These are phyloP conservation scores for Amyelois transitella DNA, from an alignment of 1,140 invertebrate species.

Conservation along the genomic window DNA sequence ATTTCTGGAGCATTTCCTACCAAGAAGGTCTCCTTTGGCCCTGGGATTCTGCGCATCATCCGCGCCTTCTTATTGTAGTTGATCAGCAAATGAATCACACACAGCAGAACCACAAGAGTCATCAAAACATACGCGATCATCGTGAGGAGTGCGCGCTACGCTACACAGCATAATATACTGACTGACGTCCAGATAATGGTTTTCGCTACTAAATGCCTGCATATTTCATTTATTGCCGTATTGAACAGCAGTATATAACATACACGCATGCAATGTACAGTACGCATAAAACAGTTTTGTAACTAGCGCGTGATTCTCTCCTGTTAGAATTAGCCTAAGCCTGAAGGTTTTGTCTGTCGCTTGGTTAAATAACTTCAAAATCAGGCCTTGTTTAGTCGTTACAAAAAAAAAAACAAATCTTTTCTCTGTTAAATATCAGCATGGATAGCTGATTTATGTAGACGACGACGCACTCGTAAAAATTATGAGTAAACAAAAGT, in stretches of 20 bases:
- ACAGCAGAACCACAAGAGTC: constrained; percentile 2
- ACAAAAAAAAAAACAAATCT: no score
- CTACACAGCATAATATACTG: background rate
- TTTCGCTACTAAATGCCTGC: background rate
- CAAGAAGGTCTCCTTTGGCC: constrained; percentile 22
- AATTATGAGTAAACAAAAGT: no score
- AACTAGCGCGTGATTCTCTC: no score
- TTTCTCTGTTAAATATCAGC: no score
- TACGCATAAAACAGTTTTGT: background rate
- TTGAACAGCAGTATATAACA: background rate
- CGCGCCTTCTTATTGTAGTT: constrained; percentile 13
- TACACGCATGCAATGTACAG: background rate
- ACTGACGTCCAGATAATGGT: background rate
- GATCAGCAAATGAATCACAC: constrained; percentile 7
- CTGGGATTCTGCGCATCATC: constrained; percentile 19
- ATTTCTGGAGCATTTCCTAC: constrained; percentile 30
- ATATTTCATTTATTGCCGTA: constrained; percentile 1
- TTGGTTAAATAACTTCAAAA: no score
- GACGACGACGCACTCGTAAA: no score
- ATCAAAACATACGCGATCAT: constrained; percentile 8
- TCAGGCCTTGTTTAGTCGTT: no score
- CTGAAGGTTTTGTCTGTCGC: no score
- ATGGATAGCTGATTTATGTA: no score
- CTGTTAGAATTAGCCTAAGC: no score
- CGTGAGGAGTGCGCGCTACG: background rate